Evolutionary conservation across 2,797 vertebrate genomes (phyloP), one percentile per base, ranked within the genome.

Genomic region (Denticeps clupeoides): DNA sequence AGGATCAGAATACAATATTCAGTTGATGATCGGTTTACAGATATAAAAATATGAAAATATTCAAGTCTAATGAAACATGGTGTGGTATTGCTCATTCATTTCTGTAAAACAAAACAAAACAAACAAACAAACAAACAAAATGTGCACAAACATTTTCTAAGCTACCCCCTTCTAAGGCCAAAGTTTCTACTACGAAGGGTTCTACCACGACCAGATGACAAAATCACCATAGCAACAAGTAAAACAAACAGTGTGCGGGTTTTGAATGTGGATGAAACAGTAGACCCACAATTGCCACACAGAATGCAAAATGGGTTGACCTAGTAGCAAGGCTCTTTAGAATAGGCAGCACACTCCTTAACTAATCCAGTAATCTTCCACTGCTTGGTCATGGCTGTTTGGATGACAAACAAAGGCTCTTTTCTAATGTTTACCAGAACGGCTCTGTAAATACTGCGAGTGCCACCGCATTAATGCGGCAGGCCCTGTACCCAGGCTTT

Each of bases 231-330:
- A 67, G 80, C 75, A 82, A 85, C 80, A 58, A 60, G 70, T 77
- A 55, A 79, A 82, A 85, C 81, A 86, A 85, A 84, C 82, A 85
- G 64, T 63, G 79, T 59, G 74, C 80, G 77, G 72, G 74, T 70
- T 83, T 72, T 74, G 65, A 64, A 53, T 65, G 69, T 53, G 52
- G 68, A 64, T 79, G 80, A 83, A 83, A 83, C 74, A 72, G 70
- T 73, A 82, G 72, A 81, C 67, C 63, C 59, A 55, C 60, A 72
- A 69, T 63, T 63, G 65, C 69, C 69, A 46, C 74, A 74, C 70
- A 65, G 68, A 72, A 69, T 65, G 56, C 59, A 60, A n/a, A 59
- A 24, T 65, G 53, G 55, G 68, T 62, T 71, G 71, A 35, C 67
- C 69, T 61, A 61, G 62, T 66, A 59, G 61, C 43, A 56, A 24